Evolutionary conservation across 2,113 vertebrate species (phyloP).

Genomic region (Halcyon senegalensis): DNA sequence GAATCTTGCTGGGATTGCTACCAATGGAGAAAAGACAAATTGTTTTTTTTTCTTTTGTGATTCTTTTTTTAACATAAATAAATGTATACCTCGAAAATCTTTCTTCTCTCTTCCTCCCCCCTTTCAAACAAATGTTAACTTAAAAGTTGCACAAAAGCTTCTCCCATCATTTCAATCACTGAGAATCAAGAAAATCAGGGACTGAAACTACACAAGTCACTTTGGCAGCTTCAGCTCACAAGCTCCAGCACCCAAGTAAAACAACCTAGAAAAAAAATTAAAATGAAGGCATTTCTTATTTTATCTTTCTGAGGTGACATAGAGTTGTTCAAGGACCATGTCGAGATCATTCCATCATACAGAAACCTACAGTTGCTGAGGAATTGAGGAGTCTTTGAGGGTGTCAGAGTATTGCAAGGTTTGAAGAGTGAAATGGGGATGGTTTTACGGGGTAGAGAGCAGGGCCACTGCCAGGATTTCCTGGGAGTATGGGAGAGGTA

Average conservation of each 20-base stretch:
- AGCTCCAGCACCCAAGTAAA: background rate
- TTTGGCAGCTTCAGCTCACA: background rate
- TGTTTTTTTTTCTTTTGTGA: background rate
- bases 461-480: background rate
- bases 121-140: fast-evolving
- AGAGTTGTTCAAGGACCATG: background rate
- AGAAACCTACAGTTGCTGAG: background rate
- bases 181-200: background rate
- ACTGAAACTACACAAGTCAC: background rate
- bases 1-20: background rate
- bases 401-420: background rate
- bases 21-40: background rate
- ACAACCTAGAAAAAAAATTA: background rate
- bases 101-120: background rate
- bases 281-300: background rate
- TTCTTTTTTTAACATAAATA: background rate
- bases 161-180: background rate
- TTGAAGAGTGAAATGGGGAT: background rate
- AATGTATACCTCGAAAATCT: background rate
- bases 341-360: background rate
- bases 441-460: background rate
- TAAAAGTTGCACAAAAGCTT: background rate
- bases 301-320: background rate
- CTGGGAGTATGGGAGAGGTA: background rate
- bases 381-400: background rate